A percentile compares a stretch with the other conserved stretches of the same genome.
Conservation (phyloP, 2,888 invertebrate species). For the Idaea dimidiata region DNA sequence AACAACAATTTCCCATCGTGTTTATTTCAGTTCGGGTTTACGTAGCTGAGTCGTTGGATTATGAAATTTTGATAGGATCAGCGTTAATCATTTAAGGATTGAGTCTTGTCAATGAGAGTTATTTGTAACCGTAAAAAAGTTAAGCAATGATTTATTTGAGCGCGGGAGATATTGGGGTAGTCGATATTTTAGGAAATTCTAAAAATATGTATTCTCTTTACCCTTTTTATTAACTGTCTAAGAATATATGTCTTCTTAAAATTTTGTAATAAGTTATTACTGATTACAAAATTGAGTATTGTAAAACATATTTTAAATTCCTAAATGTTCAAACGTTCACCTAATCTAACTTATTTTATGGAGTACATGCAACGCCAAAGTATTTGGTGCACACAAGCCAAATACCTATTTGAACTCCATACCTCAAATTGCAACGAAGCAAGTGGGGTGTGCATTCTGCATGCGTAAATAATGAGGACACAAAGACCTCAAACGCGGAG, state of each 20-base stretch:
- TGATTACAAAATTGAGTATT: too few species aligned
- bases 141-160: not conserved
- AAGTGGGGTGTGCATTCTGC: slow-evolving; percentile 36
- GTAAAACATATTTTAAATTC: too few species aligned
- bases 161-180: not conserved
- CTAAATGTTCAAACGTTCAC: not conserved
- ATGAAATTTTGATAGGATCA: slow-evolving; percentile 27
- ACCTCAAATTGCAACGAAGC: slow-evolving; percentile 14
- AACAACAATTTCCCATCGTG: slow-evolving; percentile 58
- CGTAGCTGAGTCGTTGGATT: slow-evolving; percentile 45
- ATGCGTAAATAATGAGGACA: slow-evolving; percentile 43
- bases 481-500: slow-evolving; percentile 28
- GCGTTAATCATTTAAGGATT: slow-evolving; percentile 27
- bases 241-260: too few species aligned
- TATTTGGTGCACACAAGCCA: not conserved
- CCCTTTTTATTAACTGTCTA: not conserved
- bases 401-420: not conserved
- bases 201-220: not conserved
- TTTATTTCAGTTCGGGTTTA: slow-evolving; percentile 51
- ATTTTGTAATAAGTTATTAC: too few species aligned
- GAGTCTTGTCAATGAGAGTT: not conserved
- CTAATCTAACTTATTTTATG: not conserved
- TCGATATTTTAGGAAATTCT: not conserved
- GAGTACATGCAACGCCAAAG: slow-evolving; percentile 4
- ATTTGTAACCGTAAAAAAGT: not conserved